Percentiles rank a stretch among this genome's conserved stretches.
Evolutionary conservation across 1,140 invertebrate species (phyloP).

Genomic region (Penaeus chinensis): DNA sequence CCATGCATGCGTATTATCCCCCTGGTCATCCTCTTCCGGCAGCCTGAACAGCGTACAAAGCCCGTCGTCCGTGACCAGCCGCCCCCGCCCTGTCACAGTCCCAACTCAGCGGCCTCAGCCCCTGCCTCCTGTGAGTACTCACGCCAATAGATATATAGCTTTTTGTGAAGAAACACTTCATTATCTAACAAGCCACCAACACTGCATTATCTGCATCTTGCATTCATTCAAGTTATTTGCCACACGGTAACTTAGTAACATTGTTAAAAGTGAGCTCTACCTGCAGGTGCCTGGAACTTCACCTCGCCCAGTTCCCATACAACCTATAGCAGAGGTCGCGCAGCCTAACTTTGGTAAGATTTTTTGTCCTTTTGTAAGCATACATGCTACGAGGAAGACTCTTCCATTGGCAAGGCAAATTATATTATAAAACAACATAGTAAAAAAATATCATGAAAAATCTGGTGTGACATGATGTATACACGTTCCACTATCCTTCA

Average conservation of each 20-base stretch:
- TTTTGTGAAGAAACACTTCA: no score
- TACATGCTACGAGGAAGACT: no score
- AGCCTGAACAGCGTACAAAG: background rate
- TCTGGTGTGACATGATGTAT: no score
- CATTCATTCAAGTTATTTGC: background rate
- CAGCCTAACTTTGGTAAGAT: background rate
- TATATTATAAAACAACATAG: no score
- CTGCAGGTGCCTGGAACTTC: constrained; percentile 65
- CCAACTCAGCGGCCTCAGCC: background rate
- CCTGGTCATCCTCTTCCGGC: background rate
- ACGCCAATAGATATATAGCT: no score
- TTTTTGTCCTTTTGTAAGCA: no score
- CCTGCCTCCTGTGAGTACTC: background rate
- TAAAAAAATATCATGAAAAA: no score
- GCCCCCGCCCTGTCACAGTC: background rate
- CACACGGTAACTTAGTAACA: background rate
- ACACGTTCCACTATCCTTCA: background rate
- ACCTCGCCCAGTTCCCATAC: constrained; percentile 56
- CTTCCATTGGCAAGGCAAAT: no score
- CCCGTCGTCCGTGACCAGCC: background rate
- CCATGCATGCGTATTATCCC: no score
- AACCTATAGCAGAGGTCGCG: background rate
- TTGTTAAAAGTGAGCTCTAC: constrained; percentile 31
- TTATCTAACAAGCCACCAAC: no score
- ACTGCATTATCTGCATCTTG: no score